phyloP scores from a whole-genome alignment of 2,113 vertebrate genomes.

The Accipiter virgatus region DNA sequence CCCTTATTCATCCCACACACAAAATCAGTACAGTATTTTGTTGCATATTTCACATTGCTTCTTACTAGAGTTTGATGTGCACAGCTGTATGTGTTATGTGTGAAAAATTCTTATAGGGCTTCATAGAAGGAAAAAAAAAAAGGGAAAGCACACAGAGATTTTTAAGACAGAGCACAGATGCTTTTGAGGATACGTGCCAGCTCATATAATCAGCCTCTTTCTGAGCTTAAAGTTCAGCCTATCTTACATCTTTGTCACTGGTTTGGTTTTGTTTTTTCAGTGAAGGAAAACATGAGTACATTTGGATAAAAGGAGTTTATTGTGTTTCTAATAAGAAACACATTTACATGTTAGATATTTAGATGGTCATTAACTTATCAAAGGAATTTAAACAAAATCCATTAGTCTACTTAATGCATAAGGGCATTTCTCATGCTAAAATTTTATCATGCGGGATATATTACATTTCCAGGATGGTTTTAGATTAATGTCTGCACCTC shows the following conservation, averaged over 20 bases:
- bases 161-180: neutral
- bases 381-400: neutral
- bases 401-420: neutral
- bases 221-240: neutral
- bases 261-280: neutral
- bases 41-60: neutral
- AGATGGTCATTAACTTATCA: neutral
- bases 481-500: neutral
- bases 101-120: neutral
- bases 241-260: neutral
- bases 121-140: neutral
- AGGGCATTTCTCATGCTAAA: neutral
- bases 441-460: neutral
- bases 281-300: neutral
- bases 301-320: neutral
- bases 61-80: neutral
- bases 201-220: neutral
- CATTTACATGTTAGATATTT: neutral
- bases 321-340: neutral
- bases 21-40: neutral
- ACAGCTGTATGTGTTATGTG: neutral
- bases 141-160: neutral
- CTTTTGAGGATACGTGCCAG: neutral
- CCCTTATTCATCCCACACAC: neutral
- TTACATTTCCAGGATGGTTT: neutral